phyloP scores from a whole-genome alignment of 2,888 invertebrate species.

The Sesia bembeciformis region DNA sequence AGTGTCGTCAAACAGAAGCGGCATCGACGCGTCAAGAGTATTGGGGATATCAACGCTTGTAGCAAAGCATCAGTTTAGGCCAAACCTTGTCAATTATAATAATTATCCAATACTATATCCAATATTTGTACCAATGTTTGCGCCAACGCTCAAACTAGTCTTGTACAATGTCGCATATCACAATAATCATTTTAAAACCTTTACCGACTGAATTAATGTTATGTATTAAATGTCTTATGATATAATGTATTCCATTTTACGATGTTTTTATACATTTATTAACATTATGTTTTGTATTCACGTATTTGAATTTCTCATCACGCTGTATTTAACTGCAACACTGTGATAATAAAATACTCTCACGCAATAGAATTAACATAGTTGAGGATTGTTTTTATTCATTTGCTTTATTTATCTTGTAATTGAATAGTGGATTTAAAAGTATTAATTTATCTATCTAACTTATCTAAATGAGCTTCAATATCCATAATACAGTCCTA shows the following conservation, averaged over 20 bases:
- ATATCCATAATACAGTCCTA: no score
- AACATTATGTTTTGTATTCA: conserved; percentile 6
- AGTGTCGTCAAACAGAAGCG: conserved; percentile 64
- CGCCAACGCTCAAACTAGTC: conserved; percentile 1
- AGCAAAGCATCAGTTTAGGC: conserved; percentile 55
- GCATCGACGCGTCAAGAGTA: conserved; percentile 81
- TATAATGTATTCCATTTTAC: conserved; percentile 24
- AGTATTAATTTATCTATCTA: no score
- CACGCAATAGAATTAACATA: conserved; percentile 23
- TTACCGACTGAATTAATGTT: background rate
- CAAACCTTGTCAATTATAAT: conserved; percentile 1
- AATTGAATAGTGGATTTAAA: no score
- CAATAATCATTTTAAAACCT: background rate
- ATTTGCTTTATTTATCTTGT: no score
- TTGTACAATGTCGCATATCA: conserved; percentile 4
- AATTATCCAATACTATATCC: background rate
- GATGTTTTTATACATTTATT: conserved; percentile 1
- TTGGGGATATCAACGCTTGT: conserved; percentile 81
- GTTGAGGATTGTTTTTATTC: no score
- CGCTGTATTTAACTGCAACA: conserved; percentile 30
- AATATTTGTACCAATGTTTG: background rate
- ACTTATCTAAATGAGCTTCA: no score
- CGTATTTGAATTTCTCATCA: conserved; percentile 11
- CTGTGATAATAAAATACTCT: conserved; percentile 41
- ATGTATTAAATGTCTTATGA: conserved; percentile 23